A percentile compares a stretch with the other conserved stretches of the same genome.
These are phyloP conservation scores for Haemorhous mexicanus DNA, from an alignment of 2,113 vertebrate species.

Conservation along the genomic window DNA sequence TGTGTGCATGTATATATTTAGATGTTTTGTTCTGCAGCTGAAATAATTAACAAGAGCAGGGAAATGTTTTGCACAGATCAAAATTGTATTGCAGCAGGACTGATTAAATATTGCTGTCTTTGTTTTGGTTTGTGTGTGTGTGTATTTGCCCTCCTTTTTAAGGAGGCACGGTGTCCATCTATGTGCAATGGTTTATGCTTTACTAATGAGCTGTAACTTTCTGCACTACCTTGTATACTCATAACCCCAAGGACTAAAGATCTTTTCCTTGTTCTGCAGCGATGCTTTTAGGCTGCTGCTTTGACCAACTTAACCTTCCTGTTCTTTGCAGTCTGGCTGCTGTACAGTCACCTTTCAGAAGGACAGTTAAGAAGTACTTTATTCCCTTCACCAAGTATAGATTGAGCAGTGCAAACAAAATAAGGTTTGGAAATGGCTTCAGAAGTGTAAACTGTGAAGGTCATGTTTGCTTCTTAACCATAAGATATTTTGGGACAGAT, in stretches of 20 bases:
- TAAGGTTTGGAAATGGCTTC: neutral
- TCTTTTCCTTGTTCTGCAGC: neutral
- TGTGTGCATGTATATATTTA: neutral
- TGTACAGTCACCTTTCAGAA: neutral
- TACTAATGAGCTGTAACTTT: slow-evolving; percentile 1
- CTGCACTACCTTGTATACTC: neutral
- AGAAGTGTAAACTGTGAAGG: neutral
- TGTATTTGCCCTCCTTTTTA: neutral
- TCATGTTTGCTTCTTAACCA: neutral
- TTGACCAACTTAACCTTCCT: neutral
- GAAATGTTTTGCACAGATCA: neutral
- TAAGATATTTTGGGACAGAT: neutral
- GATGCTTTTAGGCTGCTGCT: neutral
- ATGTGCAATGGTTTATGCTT: neutral
- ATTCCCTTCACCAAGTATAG: neutral
- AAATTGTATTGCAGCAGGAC: neutral
- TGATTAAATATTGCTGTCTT: neutral
- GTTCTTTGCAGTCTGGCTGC: neutral
- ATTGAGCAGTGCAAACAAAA: neutral
- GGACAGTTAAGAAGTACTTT: neutral
- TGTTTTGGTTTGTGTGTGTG: neutral
- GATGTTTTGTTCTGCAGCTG: neutral
- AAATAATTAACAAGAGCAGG: neutral
- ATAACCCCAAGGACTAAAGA: neutral
- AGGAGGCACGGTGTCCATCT: neutral